phyloP scores from a whole-genome alignment of 2,113 vertebrate species.

The Caranx melampygus region DNA sequence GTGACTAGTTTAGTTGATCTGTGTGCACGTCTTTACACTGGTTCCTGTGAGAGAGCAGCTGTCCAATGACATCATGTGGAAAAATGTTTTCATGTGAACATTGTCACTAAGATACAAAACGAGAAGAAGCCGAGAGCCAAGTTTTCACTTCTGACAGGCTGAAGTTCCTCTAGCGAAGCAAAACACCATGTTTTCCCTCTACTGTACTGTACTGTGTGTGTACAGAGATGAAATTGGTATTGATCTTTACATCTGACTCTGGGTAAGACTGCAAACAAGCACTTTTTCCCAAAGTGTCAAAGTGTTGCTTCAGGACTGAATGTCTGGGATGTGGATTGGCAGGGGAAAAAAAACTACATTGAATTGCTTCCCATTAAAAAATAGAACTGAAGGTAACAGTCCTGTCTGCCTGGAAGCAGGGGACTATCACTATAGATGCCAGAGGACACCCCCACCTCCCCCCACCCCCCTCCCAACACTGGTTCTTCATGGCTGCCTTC shows the following conservation, averaged over 20 bases:
- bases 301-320: not conserved
- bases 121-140: constrained; percentile 9
- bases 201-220: not conserved
- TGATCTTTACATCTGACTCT: constrained; percentile 27
- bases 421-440: not conserved
- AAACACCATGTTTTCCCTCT: constrained; percentile 22
- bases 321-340: not conserved
- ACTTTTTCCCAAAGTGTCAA: constrained; percentile 7
- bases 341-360: not conserved
- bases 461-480: not conserved
- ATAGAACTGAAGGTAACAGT: not conserved
- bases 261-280: constrained; percentile 12
- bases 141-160: constrained; percentile 18
- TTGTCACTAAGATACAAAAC: constrained; percentile 54
- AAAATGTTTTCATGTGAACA: constrained; percentile 61
- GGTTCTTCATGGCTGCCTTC: constrained; percentile 24
- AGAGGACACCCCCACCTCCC: not conserved
- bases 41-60: constrained; percentile 48
- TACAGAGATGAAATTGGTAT: constrained; percentile 8
- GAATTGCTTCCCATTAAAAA: not conserved
- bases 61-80: constrained; percentile 66
- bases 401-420: not conserved
- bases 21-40: constrained; percentile 1
- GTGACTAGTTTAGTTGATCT: not conserved
- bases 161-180: constrained; percentile 22